Conservation (phyloP, 2,797 vertebrate genomes). For the Poecile montanus region DNA sequence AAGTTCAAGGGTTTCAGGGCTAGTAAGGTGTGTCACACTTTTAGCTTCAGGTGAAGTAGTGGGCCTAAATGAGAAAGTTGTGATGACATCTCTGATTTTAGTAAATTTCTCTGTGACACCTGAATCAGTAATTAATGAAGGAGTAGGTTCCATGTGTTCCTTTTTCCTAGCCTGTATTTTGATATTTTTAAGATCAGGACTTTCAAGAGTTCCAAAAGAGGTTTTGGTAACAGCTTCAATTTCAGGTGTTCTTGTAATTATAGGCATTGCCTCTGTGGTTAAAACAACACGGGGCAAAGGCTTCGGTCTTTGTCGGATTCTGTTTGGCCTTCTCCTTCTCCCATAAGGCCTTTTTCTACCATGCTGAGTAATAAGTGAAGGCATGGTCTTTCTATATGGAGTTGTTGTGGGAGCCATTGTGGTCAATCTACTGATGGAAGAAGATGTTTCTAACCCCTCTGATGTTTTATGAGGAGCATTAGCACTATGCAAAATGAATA, state of each 20-base stretch:
- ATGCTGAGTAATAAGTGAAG: slow-evolving; percentile 28
- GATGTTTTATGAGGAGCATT: not conserved
- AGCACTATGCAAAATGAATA: not conserved
- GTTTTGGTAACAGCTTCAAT: not conserved
- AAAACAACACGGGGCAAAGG: not conserved
- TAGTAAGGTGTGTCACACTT: not conserved
- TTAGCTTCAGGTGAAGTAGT: not conserved
- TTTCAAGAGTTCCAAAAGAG: not conserved
- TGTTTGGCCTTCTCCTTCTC: slow-evolving; percentile 78
- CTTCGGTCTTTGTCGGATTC: slow-evolving; percentile 76
- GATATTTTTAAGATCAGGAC: not conserved
- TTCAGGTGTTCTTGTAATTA: not conserved
- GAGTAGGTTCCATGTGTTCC: not conserved
- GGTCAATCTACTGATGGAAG: not conserved
- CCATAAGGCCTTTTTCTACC: slow-evolving; percentile 75
- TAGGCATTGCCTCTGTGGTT: not conserved
- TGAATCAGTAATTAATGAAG: not conserved
- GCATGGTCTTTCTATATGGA: not conserved
- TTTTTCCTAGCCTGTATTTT: not conserved
- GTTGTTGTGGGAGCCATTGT: not conserved
- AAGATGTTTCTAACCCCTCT: not conserved
- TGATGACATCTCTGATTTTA: not conserved
- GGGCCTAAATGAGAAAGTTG: not conserved
- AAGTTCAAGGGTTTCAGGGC: not conserved
- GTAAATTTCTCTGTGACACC: not conserved